A percentile compares a stretch with the other conserved stretches of the same genome.
Conservation (phyloP, 1,140 invertebrate species). For the honey bee (Apis mellifera) region Amel_HAv3.1 CM009933.2:6778501-6779000, state of each 20-base stretch:
- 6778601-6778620: constrained; percentile 11
- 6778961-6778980: too few species aligned
- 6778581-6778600: constrained; percentile 10
- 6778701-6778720: constrained; percentile 39
- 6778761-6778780: not conserved
- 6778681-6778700: constrained; percentile 44
- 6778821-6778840: too few species aligned
- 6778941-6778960: too few species aligned
- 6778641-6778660: constrained; percentile 13
- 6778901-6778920: too few species aligned
- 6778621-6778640: not conserved
- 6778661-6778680: constrained; percentile 34
- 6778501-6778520: not conserved
- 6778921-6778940: too few species aligned
- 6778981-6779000: too few species aligned
- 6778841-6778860: too few species aligned
- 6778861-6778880: too few species aligned
- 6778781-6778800: not conserved
- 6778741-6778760: not conserved
- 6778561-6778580: constrained; percentile 34
- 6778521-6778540: not conserved
- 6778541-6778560: constrained; percentile 5
- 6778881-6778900: too few species aligned
- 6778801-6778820: not conserved
- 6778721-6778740: not conserved